Base-by-base conservation (phyloP, 2,113 vertebrate genomes). In the Oncorhynchus tshawytscha region DNA sequence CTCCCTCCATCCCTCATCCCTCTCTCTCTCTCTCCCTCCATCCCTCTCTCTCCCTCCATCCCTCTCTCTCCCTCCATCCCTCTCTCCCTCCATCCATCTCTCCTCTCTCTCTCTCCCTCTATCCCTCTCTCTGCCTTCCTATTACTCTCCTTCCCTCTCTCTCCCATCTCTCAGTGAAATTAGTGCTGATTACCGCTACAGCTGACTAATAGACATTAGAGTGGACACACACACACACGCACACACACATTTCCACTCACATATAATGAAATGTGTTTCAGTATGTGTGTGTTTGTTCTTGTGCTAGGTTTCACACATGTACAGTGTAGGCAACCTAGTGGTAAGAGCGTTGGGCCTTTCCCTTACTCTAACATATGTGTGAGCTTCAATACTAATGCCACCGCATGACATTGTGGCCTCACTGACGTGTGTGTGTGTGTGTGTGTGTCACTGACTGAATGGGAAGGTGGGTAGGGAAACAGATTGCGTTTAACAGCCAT, bases 401-500 rank as follows among this genome's bases (percentile, higher is more conserved):
- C 20, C n/a, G 67, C 0, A 69, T 87, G 88, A 90, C 88, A 90
- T 75, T 67, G 84, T 80, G 82, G 86, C 85, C 86, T 81, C 78
- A 24, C 78, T 87, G 79, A 83, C 86, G 86, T 82, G 85, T 39
- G 29, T 31, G 29, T 31, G 29, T 6, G 74, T 49, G 74, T 57
- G 75, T 62, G 74, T 72, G 79, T 78, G 86, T 79, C 71, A 71
- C 74, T 54, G 75, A 73, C 57, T 83, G 89, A 91, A 92, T 90
- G 90, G 91, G 91, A 87, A 86, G 72, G 82, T 90, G 91, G 90
- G 89, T 92, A 92, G 90, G 82, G 85, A 92, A 90, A 92, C 92
- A 92, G 89, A 93, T 92, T 92, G 92, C 86, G 84, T 90, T 92
- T 92, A 93, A 93, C 91, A 92, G 92, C 93, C 91, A 94, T 93